A percentile compares a stretch with the other conserved stretches of the same genome.
Conservation (phyloP, 1,140 invertebrate species). For the Asbolus verrucosus region DNA sequence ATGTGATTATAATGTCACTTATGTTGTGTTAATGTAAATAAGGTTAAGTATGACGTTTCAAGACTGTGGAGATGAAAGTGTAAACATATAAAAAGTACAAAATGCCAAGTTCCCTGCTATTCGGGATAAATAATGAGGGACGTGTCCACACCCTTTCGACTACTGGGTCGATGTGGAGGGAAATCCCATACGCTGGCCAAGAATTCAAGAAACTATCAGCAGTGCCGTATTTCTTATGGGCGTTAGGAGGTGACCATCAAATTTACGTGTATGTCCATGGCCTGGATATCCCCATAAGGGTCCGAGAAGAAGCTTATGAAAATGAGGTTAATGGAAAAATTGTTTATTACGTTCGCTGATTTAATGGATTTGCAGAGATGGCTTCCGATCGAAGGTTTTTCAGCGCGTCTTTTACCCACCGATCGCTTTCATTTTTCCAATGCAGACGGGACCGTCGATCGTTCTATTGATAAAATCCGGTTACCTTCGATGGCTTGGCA, state of each 20-base stretch:
- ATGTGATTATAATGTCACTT: no score
- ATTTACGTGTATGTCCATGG: conserved; percentile 91
- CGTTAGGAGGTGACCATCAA: conserved; percentile 90
- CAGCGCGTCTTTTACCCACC: conserved; percentile 82
- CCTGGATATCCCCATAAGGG: conserved; percentile 88
- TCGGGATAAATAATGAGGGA: conserved; percentile 89
- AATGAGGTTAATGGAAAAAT: conserved; percentile 76
- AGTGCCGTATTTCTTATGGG: conserved; percentile 88
- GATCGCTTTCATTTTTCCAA: conserved; percentile 88
- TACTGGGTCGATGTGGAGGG: conserved; percentile 82
- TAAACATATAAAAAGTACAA: conserved; percentile 17
- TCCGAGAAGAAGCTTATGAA: conserved; percentile 91
- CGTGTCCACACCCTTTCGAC: conserved; percentile 86
- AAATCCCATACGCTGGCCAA: conserved; percentile 84
- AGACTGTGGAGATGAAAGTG: conserved; percentile 9
- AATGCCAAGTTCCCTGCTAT: conserved; percentile 83
- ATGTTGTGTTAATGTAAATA: background rate
- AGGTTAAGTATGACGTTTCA: conserved; percentile 12
- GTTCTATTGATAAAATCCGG: conserved; percentile 82
- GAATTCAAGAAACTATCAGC: conserved; percentile 90
- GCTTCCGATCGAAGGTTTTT: conserved; percentile 91
- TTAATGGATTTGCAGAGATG: conserved; percentile 73
- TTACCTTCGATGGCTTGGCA: conserved; percentile 91
- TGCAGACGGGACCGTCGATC: conserved; percentile 82
- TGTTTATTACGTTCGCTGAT: conserved; percentile 4